Conservation (phyloP, 2,797 vertebrate species). For the Rhynchonycteris naso region DNA sequence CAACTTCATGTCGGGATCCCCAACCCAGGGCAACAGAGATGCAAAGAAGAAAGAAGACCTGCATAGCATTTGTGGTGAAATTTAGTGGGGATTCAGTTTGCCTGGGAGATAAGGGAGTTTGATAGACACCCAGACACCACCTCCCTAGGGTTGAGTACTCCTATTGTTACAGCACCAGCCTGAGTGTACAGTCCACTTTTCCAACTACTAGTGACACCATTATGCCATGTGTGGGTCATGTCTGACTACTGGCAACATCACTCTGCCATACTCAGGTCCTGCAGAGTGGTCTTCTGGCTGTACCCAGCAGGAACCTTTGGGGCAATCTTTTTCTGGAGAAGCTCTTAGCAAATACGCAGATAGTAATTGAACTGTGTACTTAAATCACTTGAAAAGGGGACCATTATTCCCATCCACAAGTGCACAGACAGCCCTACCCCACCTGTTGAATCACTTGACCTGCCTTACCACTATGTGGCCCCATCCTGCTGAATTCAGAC, state of each 20-base stretch:
- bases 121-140: no score
- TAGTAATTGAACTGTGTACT: background rate
- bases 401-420: background rate
- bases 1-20: background rate
- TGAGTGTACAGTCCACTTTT: no score
- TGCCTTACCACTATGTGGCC: background rate
- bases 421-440: background rate
- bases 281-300: no score
- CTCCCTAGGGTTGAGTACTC: no score
- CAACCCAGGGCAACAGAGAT: background rate
- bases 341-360: background rate
- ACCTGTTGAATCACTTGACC: background rate
- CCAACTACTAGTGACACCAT: no score
- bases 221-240: no score
- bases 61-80: background rate
- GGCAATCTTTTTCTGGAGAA: background rate
- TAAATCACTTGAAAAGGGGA: background rate
- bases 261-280: no score
- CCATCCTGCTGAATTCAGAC: background rate
- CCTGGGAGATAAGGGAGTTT: no score
- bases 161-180: no score
- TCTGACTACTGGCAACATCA: no score
- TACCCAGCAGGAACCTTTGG: background rate
- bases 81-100: no score
- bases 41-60: background rate